Base-by-base conservation (phyloP, 1,140 invertebrate species). In the Homarus americanus region DNA sequence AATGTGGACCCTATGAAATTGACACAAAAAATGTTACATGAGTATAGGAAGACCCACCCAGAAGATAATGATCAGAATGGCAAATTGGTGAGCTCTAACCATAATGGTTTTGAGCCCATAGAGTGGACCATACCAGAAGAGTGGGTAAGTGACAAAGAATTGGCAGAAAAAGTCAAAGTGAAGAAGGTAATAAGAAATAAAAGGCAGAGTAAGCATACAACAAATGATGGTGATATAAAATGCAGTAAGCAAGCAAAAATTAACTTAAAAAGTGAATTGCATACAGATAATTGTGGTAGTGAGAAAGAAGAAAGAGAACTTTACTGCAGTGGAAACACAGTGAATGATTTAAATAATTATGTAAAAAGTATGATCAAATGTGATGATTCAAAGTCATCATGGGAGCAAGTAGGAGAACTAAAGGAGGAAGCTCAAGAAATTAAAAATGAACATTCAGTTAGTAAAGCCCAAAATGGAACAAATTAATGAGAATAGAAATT, bases 1-100 rank as follows among this genome's bases (percentile, higher is more conserved):
- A 93, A 95, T 12, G 94, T 95, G 1, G 97, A 98, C 95, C 96
- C 97, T 4, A 87, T 92, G n/a, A 73, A 83, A 75, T 94, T 92
- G 9, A 93, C 92, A 83, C 85, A 72, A 49, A 78, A 32, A 44
- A 36, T 91, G 83, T 20, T 88, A 1, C n/a, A 41, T 38, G 49
- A 87, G 5, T 28, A 83, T 36, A 83, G 58, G 38, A 83, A 66
- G 40, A 38, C n/a, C 24, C n/a, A 12, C n/a, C 63, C 4, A 69
- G 63, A 28, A 2, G 28, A 69, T 9, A 24, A 15, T 20, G 12
- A 49, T 24, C 41, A 44, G 49, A 49, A 34, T 36, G 34, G 15
- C 24, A 38, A n/a, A 4, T 53, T 24, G 10, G 24, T 58, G 4
- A 72, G 32, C 24, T 44, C 75, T n/a, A 15, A 78, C 2, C 12